phyloP scores from a whole-genome alignment of 2,113 vertebrate genomes.

The Pollachius pollachius region DNA sequence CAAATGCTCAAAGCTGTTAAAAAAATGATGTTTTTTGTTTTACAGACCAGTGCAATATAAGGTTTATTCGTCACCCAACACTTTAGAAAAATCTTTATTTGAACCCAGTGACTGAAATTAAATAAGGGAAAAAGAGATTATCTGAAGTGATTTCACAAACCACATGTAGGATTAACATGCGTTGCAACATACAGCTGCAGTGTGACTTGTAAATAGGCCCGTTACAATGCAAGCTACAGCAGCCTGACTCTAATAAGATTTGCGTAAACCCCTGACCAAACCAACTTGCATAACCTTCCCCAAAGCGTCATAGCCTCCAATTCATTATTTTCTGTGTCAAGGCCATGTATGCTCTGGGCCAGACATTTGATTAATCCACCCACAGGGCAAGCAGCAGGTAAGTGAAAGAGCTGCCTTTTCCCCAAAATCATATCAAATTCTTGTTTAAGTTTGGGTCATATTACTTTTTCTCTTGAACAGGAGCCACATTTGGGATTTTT shows the following conservation, averaged over 20 bases:
- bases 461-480: not conserved
- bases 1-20: not conserved
- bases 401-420: constrained; percentile 21
- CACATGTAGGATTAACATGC: no score
- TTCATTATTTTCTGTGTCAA: constrained; percentile 53
- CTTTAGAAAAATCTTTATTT: no score
- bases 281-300: constrained; percentile 59
- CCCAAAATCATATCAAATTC: not conserved
- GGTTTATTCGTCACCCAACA: no score
- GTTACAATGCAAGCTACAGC: no score
- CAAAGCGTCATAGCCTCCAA: constrained; percentile 65
- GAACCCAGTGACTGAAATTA: no score
- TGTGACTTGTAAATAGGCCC: constrained; percentile 30
- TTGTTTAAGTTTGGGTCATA: constrained; percentile 4
- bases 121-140: no score
- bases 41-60: not conserved
- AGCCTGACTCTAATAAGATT: constrained; percentile 56
- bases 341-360: constrained; percentile 35
- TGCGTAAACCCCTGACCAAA: constrained; percentile 68
- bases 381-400: constrained; percentile 54
- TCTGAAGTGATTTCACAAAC: no score
- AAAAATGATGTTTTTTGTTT: not conserved
- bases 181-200: constrained; percentile 10
- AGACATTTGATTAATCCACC: constrained; percentile 57
- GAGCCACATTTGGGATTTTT: no score